Evolutionary conservation across 2,113 vertebrate species (phyloP).

Genomic region (Bothrops jararaca): DNA sequence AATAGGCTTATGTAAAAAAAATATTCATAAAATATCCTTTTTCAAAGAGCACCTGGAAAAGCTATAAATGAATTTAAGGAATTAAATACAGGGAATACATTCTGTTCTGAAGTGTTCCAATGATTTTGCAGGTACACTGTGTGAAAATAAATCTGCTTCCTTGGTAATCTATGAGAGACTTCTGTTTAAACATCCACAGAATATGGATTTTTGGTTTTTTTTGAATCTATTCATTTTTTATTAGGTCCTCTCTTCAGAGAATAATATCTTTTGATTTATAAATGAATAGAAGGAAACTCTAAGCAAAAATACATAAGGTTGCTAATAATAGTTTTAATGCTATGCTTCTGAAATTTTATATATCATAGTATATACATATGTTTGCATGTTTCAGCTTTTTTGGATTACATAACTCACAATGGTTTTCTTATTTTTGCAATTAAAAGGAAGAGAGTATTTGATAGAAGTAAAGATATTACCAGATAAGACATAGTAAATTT

Average conservation of each 20-base stretch:
- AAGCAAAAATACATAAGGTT: constrained; percentile 36
- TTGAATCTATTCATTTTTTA: constrained; percentile 8
- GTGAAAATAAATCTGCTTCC: constrained; percentile 6
- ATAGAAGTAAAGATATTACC: not conserved
- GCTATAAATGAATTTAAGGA: not conserved
- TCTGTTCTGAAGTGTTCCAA: constrained; percentile 5
- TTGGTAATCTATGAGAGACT: not conserved
- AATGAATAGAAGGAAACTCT: constrained; percentile 29
- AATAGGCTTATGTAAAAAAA: constrained; percentile 13
- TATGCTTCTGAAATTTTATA: constrained; percentile 35
- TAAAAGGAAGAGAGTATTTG: not conserved
- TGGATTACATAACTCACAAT: not conserved
- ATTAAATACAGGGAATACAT: not conserved
- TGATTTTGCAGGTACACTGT: not conserved
- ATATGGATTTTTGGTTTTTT: not conserved
- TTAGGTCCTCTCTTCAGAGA: constrained; percentile 11
- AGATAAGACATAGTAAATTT: not conserved
- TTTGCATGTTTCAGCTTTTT: not conserved
- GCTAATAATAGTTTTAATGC: constrained; percentile 36
- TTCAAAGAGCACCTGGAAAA: not conserved
- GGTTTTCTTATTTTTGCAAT: not conserved
- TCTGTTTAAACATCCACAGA: not conserved
- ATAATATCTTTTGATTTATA: constrained; percentile 13
- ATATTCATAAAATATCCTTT: constrained; percentile 20
- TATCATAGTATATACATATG: not conserved